Evolutionary conservation across 1,140 invertebrate genomes (phyloP), one percentile per base, ranked within the genome.

Genomic region (Philopotamus ludificatus): DNA sequence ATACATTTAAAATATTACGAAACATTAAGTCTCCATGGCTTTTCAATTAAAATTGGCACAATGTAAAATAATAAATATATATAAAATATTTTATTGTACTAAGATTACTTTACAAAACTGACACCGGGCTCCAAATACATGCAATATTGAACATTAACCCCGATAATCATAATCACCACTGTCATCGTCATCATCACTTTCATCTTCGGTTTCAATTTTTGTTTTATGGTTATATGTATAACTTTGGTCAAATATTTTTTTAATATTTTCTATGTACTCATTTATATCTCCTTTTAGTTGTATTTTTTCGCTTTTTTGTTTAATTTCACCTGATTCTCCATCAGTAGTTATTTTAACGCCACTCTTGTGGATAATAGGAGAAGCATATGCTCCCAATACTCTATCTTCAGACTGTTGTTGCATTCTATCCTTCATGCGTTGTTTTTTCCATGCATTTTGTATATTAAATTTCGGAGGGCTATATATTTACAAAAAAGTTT

Each of bases 391-490:
- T 21, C 77, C 76, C 16, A 81, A 53, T 47, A 75, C 73, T n/a
- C 28, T 58, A 1, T 55, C 61, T 26, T 66, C 26, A 21, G 39
- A 41, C 39, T 16, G 0, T 2, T 23, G 8, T 63, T 57, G 25
- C 41, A 41, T 22, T 51, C 47, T 66, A 9, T 79, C 76, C 55
- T 78, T 76, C 55, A 77, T 77, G 20, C 73, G 73, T 50, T 80
- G 77, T 9, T 74, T 71, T 8, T 73, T 73, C 79, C 77, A 80
- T 21, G 78, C 79, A 51, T 80, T 76, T 58, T 80, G 75, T 4
- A 81, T 68, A 66, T 81, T 78, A 65, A 80, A 79, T n/a, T 77
- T 74, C 59, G 76, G 76, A 10, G 79, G 79, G 4, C 79, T 81
- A 44, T 55, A n/a, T 42, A 61, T 59, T 47, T 28, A 53, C 39